Percentiles rank a stretch among this genome's conserved stretches.
Conservation (phyloP, 2,797 vertebrate genomes). For the Molossus molossus region DNA sequence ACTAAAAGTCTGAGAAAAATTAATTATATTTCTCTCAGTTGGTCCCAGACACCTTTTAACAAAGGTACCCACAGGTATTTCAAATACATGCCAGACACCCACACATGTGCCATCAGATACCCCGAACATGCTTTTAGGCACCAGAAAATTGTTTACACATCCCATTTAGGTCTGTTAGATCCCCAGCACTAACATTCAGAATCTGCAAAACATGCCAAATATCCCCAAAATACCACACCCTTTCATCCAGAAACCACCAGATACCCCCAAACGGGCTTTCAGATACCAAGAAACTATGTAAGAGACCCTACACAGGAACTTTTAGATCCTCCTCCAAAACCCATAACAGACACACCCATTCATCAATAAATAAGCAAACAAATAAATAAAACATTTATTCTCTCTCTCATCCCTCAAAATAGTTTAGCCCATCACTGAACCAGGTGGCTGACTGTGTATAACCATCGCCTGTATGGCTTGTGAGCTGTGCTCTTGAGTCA, state of each 20-base stretch:
- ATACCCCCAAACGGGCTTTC: neutral
- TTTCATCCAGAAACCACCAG: neutral
- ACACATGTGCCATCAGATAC: neutral
- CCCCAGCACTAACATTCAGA: neutral
- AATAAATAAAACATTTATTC: neutral
- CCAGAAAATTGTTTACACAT: neutral
- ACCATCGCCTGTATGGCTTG: fast-evolving
- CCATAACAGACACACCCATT: neutral
- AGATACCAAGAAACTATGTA: neutral
- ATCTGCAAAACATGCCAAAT: slow-evolving; percentile 9
- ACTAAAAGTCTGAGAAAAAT: neutral
- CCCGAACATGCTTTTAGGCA: neutral
- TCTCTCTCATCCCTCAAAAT: neutral
- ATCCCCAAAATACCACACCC: neutral
- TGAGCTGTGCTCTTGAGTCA: neutral
- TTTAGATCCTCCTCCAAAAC: neutral
- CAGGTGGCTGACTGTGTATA: neutral
- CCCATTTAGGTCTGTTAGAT: neutral
- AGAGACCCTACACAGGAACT: neutral
- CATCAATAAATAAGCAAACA: neutral
- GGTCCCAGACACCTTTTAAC: neutral
- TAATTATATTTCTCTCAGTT: neutral
- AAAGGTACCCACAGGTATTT: neutral
- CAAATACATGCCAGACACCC: neutral
- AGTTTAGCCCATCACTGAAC: neutral